Base-by-base conservation (phyloP, 2,888 invertebrate genomes). In the Machimus rusticus region DNA sequence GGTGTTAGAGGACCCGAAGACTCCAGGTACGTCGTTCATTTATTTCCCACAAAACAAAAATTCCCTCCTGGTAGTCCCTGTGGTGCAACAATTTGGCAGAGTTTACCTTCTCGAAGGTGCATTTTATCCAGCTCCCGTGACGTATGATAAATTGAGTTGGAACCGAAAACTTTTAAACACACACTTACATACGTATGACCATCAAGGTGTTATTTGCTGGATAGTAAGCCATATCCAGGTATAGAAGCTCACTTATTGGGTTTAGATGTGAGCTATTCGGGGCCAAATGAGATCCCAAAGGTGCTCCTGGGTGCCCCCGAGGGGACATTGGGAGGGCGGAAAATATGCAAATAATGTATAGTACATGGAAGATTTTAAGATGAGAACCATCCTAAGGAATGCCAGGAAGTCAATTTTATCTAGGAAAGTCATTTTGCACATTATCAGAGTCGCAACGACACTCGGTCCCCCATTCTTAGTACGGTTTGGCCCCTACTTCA, bases 391-490 rank as follows among this genome's bases (percentile, higher is more conserved):
- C 57, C 19, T 82, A n/a, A 82, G 57, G 57, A 82, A 57, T 34
- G 57, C 34, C 31, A 57, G 82, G 85, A 85, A 85, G 85, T 74
- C 85, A 85, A 74, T 85, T 85, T 85, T 85, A 85, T 85, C 74
- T 74, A 46, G 51, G 46, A 74, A 87, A 57, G 82, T 84, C 76
- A 77, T 76, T 87, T 81, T 85, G 78, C 88, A 88, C 88, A 87
- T 88, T 87, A 87, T 88, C 87, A 74, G 74, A 87, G 88, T 87
- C 88, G 43, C 28, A 43, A 43, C 28, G 51, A 31, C 23, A 74
- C 43, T 79, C 43, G 28, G 43, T 79, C 43, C 85, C 39, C 46
- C 43, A 28, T 43, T 81, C 86, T 76, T 74, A 43, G 85, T 39
- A 74, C 12, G 74, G 78, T 57, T 85, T 88, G 81, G 19, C 57